Evolutionary conservation across 2,113 vertebrate species (phyloP).

Genomic region (Ursus arctos): DNA sequence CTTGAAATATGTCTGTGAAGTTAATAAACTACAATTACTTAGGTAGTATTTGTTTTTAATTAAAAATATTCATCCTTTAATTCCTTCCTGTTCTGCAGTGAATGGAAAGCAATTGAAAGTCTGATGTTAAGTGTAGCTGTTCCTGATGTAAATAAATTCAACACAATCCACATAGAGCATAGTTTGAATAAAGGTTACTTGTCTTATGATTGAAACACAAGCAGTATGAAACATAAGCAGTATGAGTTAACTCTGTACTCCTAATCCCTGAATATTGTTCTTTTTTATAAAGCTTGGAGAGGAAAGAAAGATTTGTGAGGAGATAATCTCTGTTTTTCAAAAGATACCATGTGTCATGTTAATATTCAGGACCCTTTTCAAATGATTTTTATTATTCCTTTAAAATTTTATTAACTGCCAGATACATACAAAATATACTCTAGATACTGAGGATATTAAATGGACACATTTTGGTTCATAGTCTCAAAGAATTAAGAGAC

Average conservation of each 20-base stretch:
- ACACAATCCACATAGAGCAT: not conserved
- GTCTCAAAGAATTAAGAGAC: not conserved
- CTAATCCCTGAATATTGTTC: not conserved
- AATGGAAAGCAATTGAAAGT: not conserved
- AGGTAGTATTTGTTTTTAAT: conserved; percentile 55
- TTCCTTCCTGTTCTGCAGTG: not conserved
- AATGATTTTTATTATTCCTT: not conserved
- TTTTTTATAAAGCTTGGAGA: not conserved
- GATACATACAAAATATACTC: not conserved
- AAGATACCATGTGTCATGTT: not conserved
- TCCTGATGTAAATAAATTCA: not conserved
- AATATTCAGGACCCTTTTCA: not conserved
- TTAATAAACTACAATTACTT: conserved; percentile 21
- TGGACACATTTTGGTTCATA: not conserved
- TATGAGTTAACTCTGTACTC: not conserved
- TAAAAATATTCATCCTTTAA: conserved; percentile 33
- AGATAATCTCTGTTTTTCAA: conserved; percentile 10
- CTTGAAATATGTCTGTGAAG: not conserved
- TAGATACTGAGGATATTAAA: not conserved
- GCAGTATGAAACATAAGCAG: not conserved
- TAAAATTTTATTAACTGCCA: not conserved
- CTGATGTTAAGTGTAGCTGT: not conserved
- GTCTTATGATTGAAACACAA: not conserved
- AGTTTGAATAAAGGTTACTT: conserved; percentile 40
- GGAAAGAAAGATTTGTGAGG: not conserved